Base-by-base conservation (phyloP, 1,140 invertebrate genomes). In the Heliconius congener region DNA sequence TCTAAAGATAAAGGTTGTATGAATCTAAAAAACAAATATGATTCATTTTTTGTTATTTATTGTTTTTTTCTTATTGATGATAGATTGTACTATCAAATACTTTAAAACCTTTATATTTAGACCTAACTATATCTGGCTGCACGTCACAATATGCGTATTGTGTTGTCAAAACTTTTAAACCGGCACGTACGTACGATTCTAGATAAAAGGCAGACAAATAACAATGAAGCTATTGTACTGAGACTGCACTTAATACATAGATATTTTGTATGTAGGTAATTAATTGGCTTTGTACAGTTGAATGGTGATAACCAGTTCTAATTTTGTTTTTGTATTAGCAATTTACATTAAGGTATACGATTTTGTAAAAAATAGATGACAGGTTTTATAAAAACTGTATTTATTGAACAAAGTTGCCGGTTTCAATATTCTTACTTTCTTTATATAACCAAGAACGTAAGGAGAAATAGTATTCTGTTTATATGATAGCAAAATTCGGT, bases 151-250 rank as follows among this genome's bases (percentile, higher is more conserved):
- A 50, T 42, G 71, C 9, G 74, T 30, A 76, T 76, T 76, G 74
- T 76, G 34, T 52, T 76, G 57, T 76, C 73, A 76, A 76, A 76
- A 76, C 39, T 76, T 60, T 70, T 9, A 75, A 75, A 23, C 8
- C 39, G 60, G 30, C 74, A 76, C 74, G 74, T 76, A 50, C 39
- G 8, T 34, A 39, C 74, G 74, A 75, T 75, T 75, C 60, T n/a
- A 70, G 74, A 76, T 76, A 76, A 76, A 76, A 39, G 37, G 23
- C 37, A 70, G n/a, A 75, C 73, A 75, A 75, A 75, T 39, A 60
- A 75, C 74, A 76, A 76, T 76, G 74, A 46, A 16, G 9, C 74
- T 50, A 76, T 76, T 76, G 74, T 76, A 37, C n/a, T 76, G 57
- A 30, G 60, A 30, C 11, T 30, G 13, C 60, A 66, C 11, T 66